Percentiles rank a stretch among this genome's conserved stretches.
These are phyloP conservation scores for Labeo catla DNA, from an alignment of 2,113 vertebrate species.

Conservation along the genomic window DNA sequence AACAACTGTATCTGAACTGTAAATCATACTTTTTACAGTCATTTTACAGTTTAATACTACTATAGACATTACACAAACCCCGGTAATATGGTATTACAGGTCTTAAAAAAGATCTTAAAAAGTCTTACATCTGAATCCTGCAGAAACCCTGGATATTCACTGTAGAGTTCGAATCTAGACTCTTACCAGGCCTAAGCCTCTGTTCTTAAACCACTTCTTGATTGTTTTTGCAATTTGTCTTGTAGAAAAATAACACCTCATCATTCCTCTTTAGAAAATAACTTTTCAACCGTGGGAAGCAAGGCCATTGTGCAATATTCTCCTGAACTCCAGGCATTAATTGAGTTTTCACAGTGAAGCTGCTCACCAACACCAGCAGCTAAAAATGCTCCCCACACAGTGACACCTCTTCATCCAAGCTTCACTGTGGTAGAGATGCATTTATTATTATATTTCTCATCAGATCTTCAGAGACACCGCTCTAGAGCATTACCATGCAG, in stretches of 20 bases:
- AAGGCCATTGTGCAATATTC: background rate
- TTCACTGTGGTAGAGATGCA: background rate
- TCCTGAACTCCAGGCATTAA: background rate
- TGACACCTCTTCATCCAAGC: background rate
- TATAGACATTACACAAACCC: too few relatives aligned
- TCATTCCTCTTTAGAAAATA: background rate
- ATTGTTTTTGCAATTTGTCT: background rate
- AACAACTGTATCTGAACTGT: too few relatives aligned
- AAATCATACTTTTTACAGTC: too few relatives aligned
- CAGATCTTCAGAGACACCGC: background rate
- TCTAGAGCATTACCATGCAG: background rate
- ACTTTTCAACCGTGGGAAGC: background rate
- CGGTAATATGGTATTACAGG: too few relatives aligned
- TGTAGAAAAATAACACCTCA: background rate
- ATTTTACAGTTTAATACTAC: too few relatives aligned
- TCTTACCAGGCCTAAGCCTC: background rate
- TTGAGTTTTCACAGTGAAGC: background rate
- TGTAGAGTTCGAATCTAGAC: background rate
- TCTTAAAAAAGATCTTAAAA: too few relatives aligned
- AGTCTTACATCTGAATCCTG: too few relatives aligned
- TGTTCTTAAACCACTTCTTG: background rate
- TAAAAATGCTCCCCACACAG: background rate
- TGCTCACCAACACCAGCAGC: background rate
- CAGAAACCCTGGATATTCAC: background rate
- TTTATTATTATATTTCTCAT: background rate